A percentile compares a stretch with the other conserved stretches of the same genome.
Evolutionary conservation across 2,888 invertebrate species (phyloP).

Genomic region (Scotopteryx bipunctaria): DNA sequence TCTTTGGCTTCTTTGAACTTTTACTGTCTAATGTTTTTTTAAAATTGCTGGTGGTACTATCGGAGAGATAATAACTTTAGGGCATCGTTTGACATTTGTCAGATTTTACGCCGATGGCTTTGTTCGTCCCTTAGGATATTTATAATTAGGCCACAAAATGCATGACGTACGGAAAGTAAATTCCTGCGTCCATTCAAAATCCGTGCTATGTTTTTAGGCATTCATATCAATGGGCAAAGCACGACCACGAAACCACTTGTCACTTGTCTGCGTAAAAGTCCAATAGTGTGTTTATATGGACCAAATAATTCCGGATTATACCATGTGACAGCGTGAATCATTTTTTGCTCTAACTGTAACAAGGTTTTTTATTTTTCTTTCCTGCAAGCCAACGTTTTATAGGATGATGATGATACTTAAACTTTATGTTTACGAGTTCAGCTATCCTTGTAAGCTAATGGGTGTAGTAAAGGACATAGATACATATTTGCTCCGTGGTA

Average conservation of each 20-base stretch:
- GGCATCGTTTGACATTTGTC: too few relatives aligned
- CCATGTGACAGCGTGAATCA: conserved; percentile 10
- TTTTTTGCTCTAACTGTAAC: conserved; percentile 7
- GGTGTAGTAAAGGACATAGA: conserved; percentile 13
- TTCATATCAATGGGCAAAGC: too few relatives aligned
- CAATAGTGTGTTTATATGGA: not conserved
- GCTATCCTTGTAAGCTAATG: conserved; percentile 27
- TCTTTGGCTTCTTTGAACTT: too few relatives aligned
- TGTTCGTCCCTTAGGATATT: too few relatives aligned
- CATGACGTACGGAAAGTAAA: too few relatives aligned
- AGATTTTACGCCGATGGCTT: too few relatives aligned
- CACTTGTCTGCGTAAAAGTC: not conserved
- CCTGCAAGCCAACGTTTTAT: conserved; percentile 31
- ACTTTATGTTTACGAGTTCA: conserved; percentile 26
- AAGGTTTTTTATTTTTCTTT: conserved; percentile 20
- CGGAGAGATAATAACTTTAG: too few relatives aligned
- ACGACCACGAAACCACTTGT: not conserved
- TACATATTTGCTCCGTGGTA: conserved; percentile 1
- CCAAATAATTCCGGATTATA: not conserved
- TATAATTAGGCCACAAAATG: too few relatives aligned
- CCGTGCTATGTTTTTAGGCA: too few relatives aligned
- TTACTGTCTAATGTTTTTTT: too few relatives aligned
- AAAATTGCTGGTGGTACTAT: too few relatives aligned
- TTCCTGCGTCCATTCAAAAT: too few relatives aligned
- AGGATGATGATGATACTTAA: conserved; percentile 3